Evolutionary conservation across 1,140 invertebrate species (phyloP), one percentile per base, ranked within the genome.

Genomic region (Muscidifurax raptorellus): DNA sequence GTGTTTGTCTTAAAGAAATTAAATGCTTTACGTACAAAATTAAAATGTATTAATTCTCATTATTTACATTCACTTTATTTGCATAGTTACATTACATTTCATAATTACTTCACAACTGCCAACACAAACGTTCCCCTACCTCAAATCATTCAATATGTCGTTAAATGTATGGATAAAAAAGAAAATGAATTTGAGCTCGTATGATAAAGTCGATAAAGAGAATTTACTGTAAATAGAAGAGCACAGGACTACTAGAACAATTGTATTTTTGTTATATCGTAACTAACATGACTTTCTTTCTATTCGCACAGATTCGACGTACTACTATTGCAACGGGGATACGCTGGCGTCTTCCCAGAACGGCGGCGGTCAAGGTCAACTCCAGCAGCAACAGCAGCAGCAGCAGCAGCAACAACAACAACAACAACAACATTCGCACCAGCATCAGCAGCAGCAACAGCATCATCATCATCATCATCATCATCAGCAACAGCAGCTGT

Each of bases 311-410:
- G 95, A 95, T 91, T 94, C 95, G 30, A 94, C 95, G 67, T 95
- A 95, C 89, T 95, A 95, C 89, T 96, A 96, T 87, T 95, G 94
- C 80, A 95, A 94, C 92, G 94, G 94, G 92, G 94, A 94, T 86
- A 91, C 92, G 89, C 93, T 91, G 90, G 91, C 91, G 92, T 93
- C 86, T 92, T 94, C 92, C 92, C 92, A 90, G 89, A 94, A 91
- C 86, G 89, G 86, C 90, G 86, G 90, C 91, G 85, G 89, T 91
- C 87, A 80, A 89, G 88, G 87, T 88, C 89, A 81, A 82, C 86
- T 89, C 92, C 89, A 90, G 89, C 90, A 88, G 82, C 86, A 59
- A 13, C 75, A 52, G 40, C 74, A 27, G 22, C 80, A 27, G 27
- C 80, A 79, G 13, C 77, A 67, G 59, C 85, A 83, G 32, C 85